A percentile compares a stretch with the other conserved stretches of the same genome.
Evolutionary conservation across 2,888 invertebrate genomes (phyloP).

Genomic region (Brenthis daphne): DNA sequence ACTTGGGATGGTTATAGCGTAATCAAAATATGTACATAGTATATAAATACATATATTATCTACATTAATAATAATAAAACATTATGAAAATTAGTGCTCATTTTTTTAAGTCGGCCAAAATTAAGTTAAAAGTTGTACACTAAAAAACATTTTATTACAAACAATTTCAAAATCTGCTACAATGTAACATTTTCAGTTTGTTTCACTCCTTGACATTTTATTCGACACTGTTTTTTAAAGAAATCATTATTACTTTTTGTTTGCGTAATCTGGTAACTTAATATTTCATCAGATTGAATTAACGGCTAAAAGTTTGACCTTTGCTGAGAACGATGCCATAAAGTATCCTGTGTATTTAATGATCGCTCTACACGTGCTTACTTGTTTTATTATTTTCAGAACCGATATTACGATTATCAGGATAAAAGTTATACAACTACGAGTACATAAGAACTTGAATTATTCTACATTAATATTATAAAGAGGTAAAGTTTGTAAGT

Average conservation of each 20-base stretch:
- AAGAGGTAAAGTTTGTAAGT: too few relatives aligned
- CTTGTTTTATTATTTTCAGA: not conserved
- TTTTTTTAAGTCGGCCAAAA: too few relatives aligned
- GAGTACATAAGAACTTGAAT: too few relatives aligned
- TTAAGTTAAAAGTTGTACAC: not conserved
- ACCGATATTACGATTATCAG: not conserved
- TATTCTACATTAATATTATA: too few relatives aligned
- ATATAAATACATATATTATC: too few relatives aligned
- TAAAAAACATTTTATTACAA: not conserved
- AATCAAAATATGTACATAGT: too few relatives aligned
- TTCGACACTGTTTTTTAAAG: constrained; percentile 13
- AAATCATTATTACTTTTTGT: constrained; percentile 21
- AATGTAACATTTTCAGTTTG: constrained; percentile 16
- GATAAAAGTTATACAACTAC: too few relatives aligned
- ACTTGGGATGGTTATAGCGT: too few relatives aligned
- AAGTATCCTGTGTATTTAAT: constrained; percentile 17
- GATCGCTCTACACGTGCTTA: not conserved
- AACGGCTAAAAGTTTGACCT: constrained; percentile 44
- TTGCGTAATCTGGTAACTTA: constrained; percentile 35
- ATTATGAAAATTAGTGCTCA: too few relatives aligned
- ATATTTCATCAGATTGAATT: constrained; percentile 36
- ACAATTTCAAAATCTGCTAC: constrained; percentile 7
- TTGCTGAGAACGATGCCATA: constrained; percentile 19
- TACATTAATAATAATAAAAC: too few relatives aligned
- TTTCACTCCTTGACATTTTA: constrained; percentile 21